These are phyloP conservation scores for Parus major DNA, from an alignment of 2,113 vertebrate species.

Conservation along the genomic window DNA sequence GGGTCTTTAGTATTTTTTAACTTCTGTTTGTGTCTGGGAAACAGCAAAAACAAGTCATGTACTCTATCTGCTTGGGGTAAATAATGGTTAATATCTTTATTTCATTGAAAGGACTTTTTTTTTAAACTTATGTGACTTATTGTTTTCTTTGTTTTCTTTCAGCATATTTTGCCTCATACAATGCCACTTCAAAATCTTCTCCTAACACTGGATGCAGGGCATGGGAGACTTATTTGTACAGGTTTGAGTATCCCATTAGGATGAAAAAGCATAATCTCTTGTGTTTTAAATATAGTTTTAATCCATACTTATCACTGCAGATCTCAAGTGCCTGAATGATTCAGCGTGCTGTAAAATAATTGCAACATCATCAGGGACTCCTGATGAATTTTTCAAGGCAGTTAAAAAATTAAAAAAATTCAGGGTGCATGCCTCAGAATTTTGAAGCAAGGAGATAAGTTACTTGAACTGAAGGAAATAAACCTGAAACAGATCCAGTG, in stretches of 20 bases:
- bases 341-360: background rate
- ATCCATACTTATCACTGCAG: background rate
- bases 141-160: background rate
- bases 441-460: background rate
- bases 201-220: background rate
- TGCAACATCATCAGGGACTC: background rate
- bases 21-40: background rate
- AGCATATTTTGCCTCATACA: background rate
- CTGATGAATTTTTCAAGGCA: background rate
- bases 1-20: background rate
- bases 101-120: background rate
- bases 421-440: background rate
- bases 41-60: background rate
- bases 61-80: background rate
- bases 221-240: background rate
- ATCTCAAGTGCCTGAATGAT: background rate
- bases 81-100: background rate
- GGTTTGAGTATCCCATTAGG: background rate
- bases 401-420: background rate
- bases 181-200: background rate
- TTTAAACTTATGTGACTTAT: background rate
- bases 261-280: background rate
- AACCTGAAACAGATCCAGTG: background rate
- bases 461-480: background rate
- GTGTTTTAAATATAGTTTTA: background rate